phyloP scores from a whole-genome alignment of 2,113 vertebrate species.

The Henicopernis longicauda region DNA sequence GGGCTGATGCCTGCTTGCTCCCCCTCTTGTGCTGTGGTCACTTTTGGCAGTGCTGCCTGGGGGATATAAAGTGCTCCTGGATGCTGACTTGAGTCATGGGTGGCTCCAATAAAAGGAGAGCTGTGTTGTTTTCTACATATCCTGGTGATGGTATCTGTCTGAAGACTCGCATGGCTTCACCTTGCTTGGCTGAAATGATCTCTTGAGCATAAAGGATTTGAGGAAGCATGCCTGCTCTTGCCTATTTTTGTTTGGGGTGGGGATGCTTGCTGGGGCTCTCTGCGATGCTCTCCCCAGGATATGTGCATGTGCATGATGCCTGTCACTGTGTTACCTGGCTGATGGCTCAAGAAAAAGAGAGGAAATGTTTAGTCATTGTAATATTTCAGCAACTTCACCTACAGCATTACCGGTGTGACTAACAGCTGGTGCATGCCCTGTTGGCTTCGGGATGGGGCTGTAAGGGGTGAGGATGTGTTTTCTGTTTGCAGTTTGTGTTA shows the following conservation, averaged over 20 bases:
- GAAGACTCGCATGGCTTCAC: neutral
- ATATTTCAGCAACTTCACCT: neutral
- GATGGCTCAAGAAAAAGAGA: neutral
- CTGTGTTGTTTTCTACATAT: neutral
- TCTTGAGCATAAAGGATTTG: neutral
- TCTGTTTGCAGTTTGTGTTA: neutral
- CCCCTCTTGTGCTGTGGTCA: accelerated
- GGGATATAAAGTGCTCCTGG: neutral
- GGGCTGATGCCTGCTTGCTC: neutral
- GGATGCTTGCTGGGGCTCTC: neutral
- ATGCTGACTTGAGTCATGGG: neutral
- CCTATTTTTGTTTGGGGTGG: neutral
- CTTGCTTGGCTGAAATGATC: neutral
- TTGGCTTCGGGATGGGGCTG: accelerated
- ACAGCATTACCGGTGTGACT: neutral
- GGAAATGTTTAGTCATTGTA: neutral
- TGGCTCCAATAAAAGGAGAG: neutral
- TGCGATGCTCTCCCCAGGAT: accelerated
- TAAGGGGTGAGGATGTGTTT: neutral
- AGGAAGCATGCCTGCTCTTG: accelerated
- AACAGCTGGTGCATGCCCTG: neutral
- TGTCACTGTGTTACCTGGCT: neutral
- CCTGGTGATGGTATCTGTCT: neutral
- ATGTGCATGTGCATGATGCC: too few relatives aligned
- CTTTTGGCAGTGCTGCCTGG: neutral